Evolutionary conservation across 2,113 vertebrate genomes (phyloP).

Genomic region (Notarius lentiginosus): DNA sequence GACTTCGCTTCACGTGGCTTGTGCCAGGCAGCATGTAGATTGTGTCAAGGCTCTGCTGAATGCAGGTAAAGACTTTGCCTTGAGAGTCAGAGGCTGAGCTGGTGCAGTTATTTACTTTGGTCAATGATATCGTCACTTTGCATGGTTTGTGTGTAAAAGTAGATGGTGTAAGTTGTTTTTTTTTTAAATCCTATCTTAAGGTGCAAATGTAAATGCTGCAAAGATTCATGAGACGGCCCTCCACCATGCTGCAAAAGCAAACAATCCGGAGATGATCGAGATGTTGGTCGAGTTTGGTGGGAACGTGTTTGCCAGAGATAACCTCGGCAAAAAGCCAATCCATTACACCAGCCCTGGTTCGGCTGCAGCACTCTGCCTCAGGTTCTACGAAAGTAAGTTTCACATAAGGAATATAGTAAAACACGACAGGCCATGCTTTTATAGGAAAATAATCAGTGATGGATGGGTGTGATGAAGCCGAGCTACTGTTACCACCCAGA

Average conservation of each 20-base stretch:
- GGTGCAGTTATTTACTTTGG: not conserved
- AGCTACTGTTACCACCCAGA: not conserved
- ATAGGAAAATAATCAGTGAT: not conserved
- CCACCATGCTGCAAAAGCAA: constrained; percentile 86
- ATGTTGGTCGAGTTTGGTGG: constrained; percentile 90
- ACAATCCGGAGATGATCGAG: constrained; percentile 80
- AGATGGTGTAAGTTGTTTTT: not conserved
- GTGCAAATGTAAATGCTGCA: constrained; percentile 91
- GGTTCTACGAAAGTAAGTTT: constrained; percentile 85
- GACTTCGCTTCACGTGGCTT: constrained; percentile 90
- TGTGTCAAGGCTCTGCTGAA: constrained; percentile 86
- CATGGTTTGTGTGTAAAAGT: not conserved
- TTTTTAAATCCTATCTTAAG: constrained; percentile 59
- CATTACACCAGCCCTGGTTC: constrained; percentile 80
- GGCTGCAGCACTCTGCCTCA: constrained; percentile 75
- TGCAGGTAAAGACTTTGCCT: constrained; percentile 74
- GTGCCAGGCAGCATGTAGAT: constrained; percentile 82
- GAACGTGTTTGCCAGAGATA: constrained; percentile 83
- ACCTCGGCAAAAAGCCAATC: constrained; percentile 82
- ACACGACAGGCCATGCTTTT: not conserved
- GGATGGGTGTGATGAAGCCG: not conserved
- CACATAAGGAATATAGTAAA: not conserved
- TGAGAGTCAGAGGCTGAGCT: not conserved
- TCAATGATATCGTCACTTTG: not conserved
- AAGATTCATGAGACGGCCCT: constrained; percentile 92